Base-by-base conservation (phyloP, 2,888 invertebrate species). In the Macrosiphum euphorbiae region DNA sequence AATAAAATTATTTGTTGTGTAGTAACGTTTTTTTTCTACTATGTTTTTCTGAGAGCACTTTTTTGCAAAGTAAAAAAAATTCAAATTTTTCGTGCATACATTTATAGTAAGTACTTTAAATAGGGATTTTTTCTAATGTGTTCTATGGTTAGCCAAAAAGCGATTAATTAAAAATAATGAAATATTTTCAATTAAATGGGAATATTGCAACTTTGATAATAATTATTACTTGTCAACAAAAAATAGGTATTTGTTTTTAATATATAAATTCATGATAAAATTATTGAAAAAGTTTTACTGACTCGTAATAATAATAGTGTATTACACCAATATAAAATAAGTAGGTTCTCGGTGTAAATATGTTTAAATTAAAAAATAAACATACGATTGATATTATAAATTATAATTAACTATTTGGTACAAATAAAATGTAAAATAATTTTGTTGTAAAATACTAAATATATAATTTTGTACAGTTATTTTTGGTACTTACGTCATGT, bases 161-260 rank as follows among this genome's bases (percentile, higher is more conserved):
- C 35, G 78, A 20, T n/a, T n/a, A n/a, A n/a, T n/a, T n/a, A n/a
- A n/a, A n/a, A 86, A 52, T 52, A 50, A 87, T 50, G 20, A 52
- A 87, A 52, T 87, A n/a, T n/a, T 87, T 52, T 87, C 50, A 35
- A 87, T 87, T n/a, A 20, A 52, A 50, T 50, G n/a, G n/a, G 86
- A 7, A 35, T 35, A 87, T 87, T 87, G 50, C n/a, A 50, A 20
- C 50, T n/a, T 52, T 87, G 52, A 87, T 52, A 47, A 50, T 86
- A 47, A 50, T 86, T 58, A 58, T 58, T 47, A 47, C 86, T 86
- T 47, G 26, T 86, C 47, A 47, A 47, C 10, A 86, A 47, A 86
- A 86, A 44, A 44, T 44, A 26, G 84, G 44, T 58, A 47, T 86
- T 47, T 47, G 28, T 52, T 50, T 50, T 50, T 20, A 50, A n/a